Evolutionary conservation across 2,113 vertebrate genomes (phyloP), one percentile per base, ranked within the genome.

Genomic region (Trachemys scripta): DNA sequence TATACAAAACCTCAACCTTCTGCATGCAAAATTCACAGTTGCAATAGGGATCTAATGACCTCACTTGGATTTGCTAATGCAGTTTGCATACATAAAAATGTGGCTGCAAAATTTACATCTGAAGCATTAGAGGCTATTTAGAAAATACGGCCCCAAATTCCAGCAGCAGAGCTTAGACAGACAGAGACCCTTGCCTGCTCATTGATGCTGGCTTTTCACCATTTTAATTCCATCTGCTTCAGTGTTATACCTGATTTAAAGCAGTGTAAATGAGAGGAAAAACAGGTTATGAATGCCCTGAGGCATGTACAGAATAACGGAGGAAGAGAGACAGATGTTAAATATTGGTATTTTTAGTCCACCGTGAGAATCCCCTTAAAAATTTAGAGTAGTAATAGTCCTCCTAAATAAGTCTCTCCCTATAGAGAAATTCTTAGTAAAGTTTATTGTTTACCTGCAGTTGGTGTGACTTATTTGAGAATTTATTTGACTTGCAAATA

Each of bases 201-300:
- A 69, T 88, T 54, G 27, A 54, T 50, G 17, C 3, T 38, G 8
- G 6, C 12, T 91, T 83, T 57, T 78, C 45, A 27, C 19, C 83
- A 57, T 56, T 16, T 80, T 80, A 2, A 72, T 88, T 78, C 16
- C 93, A 92, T 53, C 82, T 82, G 65, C 79, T 92, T 94, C 47
- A 78, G 17, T 53, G 45, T 75, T 75, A 27, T 82, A 90, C 91
- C 47, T 1, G 0, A 8, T 57, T 80, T 5, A 88, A 27, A 90
- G 27, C 17, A 81, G 27, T 5, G 2, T 90, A 80, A 94, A 90
- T 65, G 35, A 95, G 81, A 81, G 4, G 54, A 47, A 65, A 62
- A 11, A 54, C 29, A 85, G 75, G n/a, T 79, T 96, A 83, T 31
- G 82, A 91, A 88, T 87, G 50, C 81, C 89, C 90, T 80, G 38